Base-by-base conservation (phyloP, 2,888 invertebrate species). In the Eupelmus urozonus region DNA sequence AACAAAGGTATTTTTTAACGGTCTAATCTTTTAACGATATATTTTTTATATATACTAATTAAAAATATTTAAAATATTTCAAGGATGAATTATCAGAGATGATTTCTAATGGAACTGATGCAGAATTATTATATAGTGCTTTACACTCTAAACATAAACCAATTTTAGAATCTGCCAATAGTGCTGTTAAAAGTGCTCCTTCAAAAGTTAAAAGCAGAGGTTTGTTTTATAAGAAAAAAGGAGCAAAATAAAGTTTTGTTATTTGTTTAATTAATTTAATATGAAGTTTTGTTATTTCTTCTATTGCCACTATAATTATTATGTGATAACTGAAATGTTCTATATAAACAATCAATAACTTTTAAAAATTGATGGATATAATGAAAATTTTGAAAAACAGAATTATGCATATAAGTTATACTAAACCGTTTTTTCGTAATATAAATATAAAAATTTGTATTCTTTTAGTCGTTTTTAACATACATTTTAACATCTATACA, bases 41-140 rank as follows among this genome's bases (percentile, higher is more conserved):
- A 45, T 45, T 18, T 29, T 5, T 34, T 34, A 34, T 9, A 45
- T 9, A 45, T 45, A 34, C 25, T 5, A n/a, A n/a, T 40, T 1
- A 42, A 25, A 20, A 62, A 51, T 53, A 34, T 49, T 29, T 51
- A 71, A 20, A 62, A 59, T 71, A 81, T 79, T 82, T 81, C 90
- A 87, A 96, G 93, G 93, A 93, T 72, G 93, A 96, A 87, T 87
- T 98, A 79, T 89, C 91, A 55, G 91, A 92, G 80, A 91, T 97
- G 60, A 87, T 98, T 75, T 95, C 94, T 82, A 97, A 95, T 86
- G 91, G 92, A 84, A 91, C 88, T 78, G 94, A 96, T 88, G 94
- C 94, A 0, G 92, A 93, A 82, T 90, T 93, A 73, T 90, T 96
- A 18, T 93, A 94, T 89, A 93, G 93, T 69, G 93, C 94, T 81